phyloP scores from a whole-genome alignment of 2,888 invertebrate genomes.

The Plutella xylostella region DNA sequence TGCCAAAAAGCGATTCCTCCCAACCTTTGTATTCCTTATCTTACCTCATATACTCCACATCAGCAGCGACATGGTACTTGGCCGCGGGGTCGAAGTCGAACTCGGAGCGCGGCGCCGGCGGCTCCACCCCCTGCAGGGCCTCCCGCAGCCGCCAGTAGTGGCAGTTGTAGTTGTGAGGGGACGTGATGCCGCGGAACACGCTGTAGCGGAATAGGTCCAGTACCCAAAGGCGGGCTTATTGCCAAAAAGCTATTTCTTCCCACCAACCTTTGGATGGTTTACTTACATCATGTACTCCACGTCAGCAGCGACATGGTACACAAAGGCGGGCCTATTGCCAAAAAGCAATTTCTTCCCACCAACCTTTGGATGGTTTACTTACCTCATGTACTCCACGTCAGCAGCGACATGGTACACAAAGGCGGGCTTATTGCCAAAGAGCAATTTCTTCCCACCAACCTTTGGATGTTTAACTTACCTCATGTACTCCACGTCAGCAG shows the following conservation, averaged over 20 bases:
- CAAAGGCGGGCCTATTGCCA: slow-evolving; percentile 76
- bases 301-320: slow-evolving; percentile 76
- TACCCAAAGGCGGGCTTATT: slow-evolving; percentile 77
- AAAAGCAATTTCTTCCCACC: too few species aligned
- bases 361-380: too few species aligned
- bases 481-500: slow-evolving; percentile 74
- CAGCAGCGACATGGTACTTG: slow-evolving; percentile 76
- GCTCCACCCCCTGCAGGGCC: slow-evolving; percentile 72
- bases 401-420: slow-evolving; percentile 78
- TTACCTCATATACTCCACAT: slow-evolving; percentile 76
- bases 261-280: too few species aligned
- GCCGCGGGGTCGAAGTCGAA: slow-evolving; percentile 76
- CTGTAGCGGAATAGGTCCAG: slow-evolving; percentile 78
- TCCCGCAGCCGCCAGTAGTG: slow-evolving; percentile 74
- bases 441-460: too few species aligned
- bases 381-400: slow-evolving; percentile 77
- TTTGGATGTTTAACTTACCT: slow-evolving; percentile 65
- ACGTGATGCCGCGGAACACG: slow-evolving; percentile 73
- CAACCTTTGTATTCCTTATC: too few species aligned
- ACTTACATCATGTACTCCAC: slow-evolving; percentile 75
- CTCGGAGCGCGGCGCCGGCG: slow-evolving; percentile 71
- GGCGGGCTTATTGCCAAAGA: too few species aligned
- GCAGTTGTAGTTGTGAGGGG: slow-evolving; percentile 72
- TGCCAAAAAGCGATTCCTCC: too few species aligned
- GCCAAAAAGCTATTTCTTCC: too few species aligned